Evolutionary conservation across 37 sponge, comb jelly and placozoan species (phyloP), one percentile per base, ranked within the genome.

Genomic region (Hormiphora californensis): DNA sequence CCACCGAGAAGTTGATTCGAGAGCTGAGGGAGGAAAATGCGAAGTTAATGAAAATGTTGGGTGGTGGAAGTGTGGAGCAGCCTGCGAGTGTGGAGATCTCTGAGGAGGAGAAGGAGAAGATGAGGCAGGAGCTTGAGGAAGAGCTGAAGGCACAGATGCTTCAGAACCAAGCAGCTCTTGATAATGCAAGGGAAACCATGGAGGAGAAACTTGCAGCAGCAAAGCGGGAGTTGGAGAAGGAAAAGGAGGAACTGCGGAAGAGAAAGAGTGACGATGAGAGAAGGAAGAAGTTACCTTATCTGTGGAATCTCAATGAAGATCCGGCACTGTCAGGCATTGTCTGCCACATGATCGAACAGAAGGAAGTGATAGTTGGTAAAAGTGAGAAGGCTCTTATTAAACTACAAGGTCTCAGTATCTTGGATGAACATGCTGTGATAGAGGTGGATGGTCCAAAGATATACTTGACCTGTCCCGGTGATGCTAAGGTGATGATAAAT

Each of bases 221-320:
- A 11, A 27, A 91, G 53, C 65, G 69, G 33, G 59, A 55, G 0
- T 15, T 63, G 78, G 89, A 87, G 38, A 33, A 43, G 31, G 92
- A 90, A 49, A 86, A 54, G 23, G 85, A 62, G 32, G 89, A 91
- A 32, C 40, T 19, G 22, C 63, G 54, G 39, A 69, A 39, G 21
- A 11, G 44, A 39, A 43, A 73, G 23, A 19, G 46, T 32, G 81
- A 73, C 8, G 44, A 62, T 8, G 87, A 90, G 51, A 51, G 32
- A n/a, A 54, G 89, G 33, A 67, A 90, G 68, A 92, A 86, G 19
- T 63, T 40, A 3, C 90, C 92, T 30, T 89, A 92, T 63, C 87
- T 92, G 0, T 92, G 91, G 91, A 92, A 92, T 41, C 88, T 92
- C 0, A 90, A 91, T 59, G 93, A 92, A 54, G 93, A 92, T 86